Evolutionary conservation across 2,797 vertebrate species (phyloP).

Genomic region (Clarias laeviceps): DNA sequence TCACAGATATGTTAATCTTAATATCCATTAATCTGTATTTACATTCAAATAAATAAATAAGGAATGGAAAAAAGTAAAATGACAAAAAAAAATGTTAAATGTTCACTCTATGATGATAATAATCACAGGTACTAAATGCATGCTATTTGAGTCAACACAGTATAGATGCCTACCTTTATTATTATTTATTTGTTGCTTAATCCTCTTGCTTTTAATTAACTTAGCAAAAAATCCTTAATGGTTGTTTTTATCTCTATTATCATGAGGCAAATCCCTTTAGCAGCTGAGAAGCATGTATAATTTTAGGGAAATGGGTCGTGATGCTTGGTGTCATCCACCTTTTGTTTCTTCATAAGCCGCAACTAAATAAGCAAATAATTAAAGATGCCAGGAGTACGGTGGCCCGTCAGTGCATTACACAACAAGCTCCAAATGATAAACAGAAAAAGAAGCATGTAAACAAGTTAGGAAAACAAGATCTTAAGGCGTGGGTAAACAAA

Average conservation of each 20-base stretch:
- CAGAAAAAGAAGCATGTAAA: slow-evolving; percentile 23
- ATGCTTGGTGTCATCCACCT: slow-evolving; percentile 67
- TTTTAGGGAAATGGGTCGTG: slow-evolving; percentile 67
- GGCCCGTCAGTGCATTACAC: slow-evolving; percentile 40
- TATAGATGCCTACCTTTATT: slow-evolving; percentile 64
- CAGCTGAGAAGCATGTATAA: slow-evolving; percentile 72
- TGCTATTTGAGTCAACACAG: slow-evolving; percentile 60
- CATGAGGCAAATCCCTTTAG: slow-evolving; percentile 76
- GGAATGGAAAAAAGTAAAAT: background rate
- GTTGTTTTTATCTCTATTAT: slow-evolving; percentile 77
- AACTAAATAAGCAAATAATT: slow-evolving; percentile 63
- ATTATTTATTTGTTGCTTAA: slow-evolving; percentile 67
- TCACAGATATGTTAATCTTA: background rate
- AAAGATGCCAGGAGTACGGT: slow-evolving; percentile 55
- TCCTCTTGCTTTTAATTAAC: slow-evolving; percentile 81
- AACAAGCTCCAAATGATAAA: slow-evolving; percentile 15
- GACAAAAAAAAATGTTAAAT: background rate
- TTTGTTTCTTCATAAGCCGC: slow-evolving; percentile 66
- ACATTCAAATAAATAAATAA: background rate
- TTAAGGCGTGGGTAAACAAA: slow-evolving; percentile 8
- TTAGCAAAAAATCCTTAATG: slow-evolving; percentile 76
- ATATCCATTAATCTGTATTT: background rate
- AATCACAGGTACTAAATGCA: slow-evolving; percentile 51
- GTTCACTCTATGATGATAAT: slow-evolving; percentile 61
- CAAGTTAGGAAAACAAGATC: slow-evolving; percentile 21